Evolutionary conservation across 2,113 vertebrate species (phyloP).

Genomic region (Percopsis transmontana): DNA sequence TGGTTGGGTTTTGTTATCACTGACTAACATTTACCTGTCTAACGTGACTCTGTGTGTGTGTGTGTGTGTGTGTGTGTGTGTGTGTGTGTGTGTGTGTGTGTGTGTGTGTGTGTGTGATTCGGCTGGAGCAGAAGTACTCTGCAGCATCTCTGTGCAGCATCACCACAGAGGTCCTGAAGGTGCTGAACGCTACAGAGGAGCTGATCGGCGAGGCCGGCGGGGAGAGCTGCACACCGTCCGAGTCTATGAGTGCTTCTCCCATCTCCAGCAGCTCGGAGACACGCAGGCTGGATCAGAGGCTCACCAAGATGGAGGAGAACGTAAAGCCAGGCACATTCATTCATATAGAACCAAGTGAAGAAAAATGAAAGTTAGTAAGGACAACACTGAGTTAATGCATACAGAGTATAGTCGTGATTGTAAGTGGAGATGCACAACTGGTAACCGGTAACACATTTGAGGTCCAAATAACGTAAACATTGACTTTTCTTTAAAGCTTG

Average conservation of each 20-base stretch:
- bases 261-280: conserved; percentile 82
- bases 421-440: too few species aligned
- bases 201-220: conserved; percentile 87
- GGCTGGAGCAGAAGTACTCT: conserved; percentile 88
- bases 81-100: neutral
- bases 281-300: conserved; percentile 85
- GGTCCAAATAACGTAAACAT: too few species aligned
- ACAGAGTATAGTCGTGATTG: too few species aligned
- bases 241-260: conserved; percentile 67
- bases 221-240: conserved; percentile 72
- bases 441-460: too few species aligned
- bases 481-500: too few species aligned
- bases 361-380: too few species aligned
- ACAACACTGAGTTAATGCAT: too few species aligned
- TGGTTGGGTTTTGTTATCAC: too few species aligned
- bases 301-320: conserved; percentile 94
- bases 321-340: conserved; percentile 74
- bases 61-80: conserved; percentile 12
- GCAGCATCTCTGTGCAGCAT: conserved; percentile 98
- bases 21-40: neutral
- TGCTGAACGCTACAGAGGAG: conserved; percentile 95
- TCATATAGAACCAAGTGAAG: too few species aligned
- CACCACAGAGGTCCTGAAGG: conserved; percentile 95
- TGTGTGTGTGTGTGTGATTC: neutral
- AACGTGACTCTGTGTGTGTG: conserved; percentile 8